A percentile compares a stretch with the other conserved stretches of the same genome.
phyloP scores from a whole-genome alignment of 1,140 invertebrate species.

The Drosophila sechellia region DNA sequence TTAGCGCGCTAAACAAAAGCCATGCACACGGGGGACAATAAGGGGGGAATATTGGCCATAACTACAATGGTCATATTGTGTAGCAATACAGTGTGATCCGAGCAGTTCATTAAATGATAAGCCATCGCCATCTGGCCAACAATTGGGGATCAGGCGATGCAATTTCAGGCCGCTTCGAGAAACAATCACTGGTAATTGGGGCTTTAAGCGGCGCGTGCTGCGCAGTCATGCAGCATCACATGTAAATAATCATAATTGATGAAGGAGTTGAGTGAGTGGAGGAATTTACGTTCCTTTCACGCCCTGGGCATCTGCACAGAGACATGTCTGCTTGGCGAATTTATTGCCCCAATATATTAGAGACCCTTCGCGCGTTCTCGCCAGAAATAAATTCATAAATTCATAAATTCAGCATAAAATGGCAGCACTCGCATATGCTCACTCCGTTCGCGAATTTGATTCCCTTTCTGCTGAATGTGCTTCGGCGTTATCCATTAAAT shows the following conservation, averaged over 20 bases:
- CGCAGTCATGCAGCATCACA: constrained; percentile 4
- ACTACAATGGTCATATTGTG: constrained; percentile 38
- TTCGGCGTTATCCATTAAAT: constrained; percentile 77
- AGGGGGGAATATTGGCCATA: constrained; percentile 14
- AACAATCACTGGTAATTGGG: constrained; percentile 43
- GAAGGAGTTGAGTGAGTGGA: constrained; percentile 26
- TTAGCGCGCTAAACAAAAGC: constrained; percentile 31
- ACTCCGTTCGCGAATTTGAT: constrained; percentile 34
- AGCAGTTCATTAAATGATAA: constrained; percentile 79
- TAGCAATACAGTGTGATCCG: constrained; percentile 24
- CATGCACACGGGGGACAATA: constrained; percentile 13
- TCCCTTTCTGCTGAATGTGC: constrained; percentile 62
- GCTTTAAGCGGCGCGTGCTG: neutral
- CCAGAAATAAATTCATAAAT: constrained; percentile 22
- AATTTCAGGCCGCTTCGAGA: constrained; percentile 20
- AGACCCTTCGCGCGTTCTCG: constrained; percentile 18
- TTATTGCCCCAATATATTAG: constrained; percentile 46
- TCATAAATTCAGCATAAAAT: constrained; percentile 51
- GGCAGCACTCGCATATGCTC: constrained; percentile 44
- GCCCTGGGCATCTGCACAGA: constrained; percentile 27
- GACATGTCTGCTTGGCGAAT: constrained; percentile 29
- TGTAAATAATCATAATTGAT: constrained; percentile 39
- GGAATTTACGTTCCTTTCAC: neutral
- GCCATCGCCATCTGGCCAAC: constrained; percentile 61
- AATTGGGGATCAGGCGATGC: constrained; percentile 48